phyloP scores from a whole-genome alignment of 2,113 vertebrate genomes.

The Seriola aureovittata region DNA sequence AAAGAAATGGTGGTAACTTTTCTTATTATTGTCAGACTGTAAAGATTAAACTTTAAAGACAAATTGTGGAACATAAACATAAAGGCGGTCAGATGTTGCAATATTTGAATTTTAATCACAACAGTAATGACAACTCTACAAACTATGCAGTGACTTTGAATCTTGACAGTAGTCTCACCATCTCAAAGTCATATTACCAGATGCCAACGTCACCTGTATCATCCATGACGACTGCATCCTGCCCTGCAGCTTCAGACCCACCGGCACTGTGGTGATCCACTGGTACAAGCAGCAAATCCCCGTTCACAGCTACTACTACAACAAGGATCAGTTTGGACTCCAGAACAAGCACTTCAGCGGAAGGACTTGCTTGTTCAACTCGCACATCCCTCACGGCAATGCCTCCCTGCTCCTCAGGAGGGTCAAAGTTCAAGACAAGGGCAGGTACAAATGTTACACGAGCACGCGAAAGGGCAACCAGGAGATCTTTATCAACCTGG shows the following conservation, averaged over 20 bases:
- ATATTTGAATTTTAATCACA: neutral
- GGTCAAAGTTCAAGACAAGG: slow-evolving; percentile 83
- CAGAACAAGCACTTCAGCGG: slow-evolving; percentile 83
- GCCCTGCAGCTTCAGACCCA: slow-evolving; percentile 85
- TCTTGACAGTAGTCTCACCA: neutral
- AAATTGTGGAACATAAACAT: no score
- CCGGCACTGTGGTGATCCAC: slow-evolving; percentile 85
- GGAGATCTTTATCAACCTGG: slow-evolving; percentile 79
- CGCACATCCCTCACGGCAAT: slow-evolving; percentile 83
- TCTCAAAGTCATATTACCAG: slow-evolving; percentile 60
- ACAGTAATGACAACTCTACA: neutral
- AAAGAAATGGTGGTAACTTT: neutral
- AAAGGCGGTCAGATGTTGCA: neutral
- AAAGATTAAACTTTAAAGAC: no score
- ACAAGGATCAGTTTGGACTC: slow-evolving; percentile 79
- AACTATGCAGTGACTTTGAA: neutral
- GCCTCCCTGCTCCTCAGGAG: slow-evolving; percentile 87
- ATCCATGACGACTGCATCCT: slow-evolving; percentile 86
- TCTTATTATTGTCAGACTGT: no score
- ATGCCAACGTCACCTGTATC: slow-evolving; percentile 79
- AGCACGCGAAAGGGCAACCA: slow-evolving; percentile 80
- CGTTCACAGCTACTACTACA: slow-evolving; percentile 87
- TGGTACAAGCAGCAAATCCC: slow-evolving; percentile 86
- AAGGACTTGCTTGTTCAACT: slow-evolving; percentile 84
- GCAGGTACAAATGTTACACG: slow-evolving; percentile 86